These are phyloP conservation scores for Streptopelia turtur DNA, from an alignment of 2,797 vertebrate species.

Conservation along the genomic window DNA sequence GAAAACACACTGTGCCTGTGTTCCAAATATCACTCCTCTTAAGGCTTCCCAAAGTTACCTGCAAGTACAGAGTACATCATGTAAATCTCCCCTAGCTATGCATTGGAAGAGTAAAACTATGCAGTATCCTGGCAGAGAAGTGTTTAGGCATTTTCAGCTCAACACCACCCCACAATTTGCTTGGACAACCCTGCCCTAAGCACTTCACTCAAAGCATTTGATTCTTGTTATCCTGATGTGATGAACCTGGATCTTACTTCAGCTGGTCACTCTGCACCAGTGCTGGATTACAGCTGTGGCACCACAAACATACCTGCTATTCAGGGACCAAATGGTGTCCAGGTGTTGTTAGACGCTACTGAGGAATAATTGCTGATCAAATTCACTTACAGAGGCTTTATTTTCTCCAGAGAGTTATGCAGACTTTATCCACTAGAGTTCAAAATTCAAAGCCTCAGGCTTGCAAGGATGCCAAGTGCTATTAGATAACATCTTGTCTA, in stretches of 20 bases:
- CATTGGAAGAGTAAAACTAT: neutral
- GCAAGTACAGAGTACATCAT: neutral
- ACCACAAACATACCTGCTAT: neutral
- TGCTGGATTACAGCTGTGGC: neutral
- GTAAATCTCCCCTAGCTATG: neutral
- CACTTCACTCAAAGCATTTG: neutral
- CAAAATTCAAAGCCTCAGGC: neutral
- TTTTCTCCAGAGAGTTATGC: neutral
- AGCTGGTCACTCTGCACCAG: neutral
- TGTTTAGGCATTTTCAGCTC: neutral
- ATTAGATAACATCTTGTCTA: neutral
- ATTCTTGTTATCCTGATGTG: neutral
- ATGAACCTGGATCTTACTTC: neutral
- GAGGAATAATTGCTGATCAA: neutral
- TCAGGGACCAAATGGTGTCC: neutral
- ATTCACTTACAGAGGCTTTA: neutral
- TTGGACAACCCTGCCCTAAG: neutral
- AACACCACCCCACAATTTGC: neutral
- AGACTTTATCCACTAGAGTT: neutral
- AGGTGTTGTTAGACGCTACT: neutral
- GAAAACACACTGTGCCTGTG: neutral
- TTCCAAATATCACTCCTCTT: neutral
- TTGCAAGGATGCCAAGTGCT: neutral
- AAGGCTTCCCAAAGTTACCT: neutral
- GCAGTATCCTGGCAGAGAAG: accelerated